Evolutionary conservation across 35 echinoderm and acorn worm genomes (phyloP).

Genomic region (Eucidaris tribuloides): DNA sequence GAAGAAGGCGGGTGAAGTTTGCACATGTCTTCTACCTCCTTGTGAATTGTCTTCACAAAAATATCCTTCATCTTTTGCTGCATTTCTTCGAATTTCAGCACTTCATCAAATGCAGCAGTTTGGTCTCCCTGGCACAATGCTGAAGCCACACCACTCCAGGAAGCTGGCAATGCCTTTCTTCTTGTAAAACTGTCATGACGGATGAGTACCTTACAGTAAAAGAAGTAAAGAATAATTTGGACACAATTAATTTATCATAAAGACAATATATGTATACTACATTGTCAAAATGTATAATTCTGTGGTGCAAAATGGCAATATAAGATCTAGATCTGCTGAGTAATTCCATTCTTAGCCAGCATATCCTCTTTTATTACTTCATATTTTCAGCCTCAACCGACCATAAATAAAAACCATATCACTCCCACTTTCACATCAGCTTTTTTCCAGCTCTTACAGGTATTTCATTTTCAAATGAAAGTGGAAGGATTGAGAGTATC

Average conservation of each 20-base stretch:
- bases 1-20: not conserved
- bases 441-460: too few relatives aligned
- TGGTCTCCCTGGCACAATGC: conserved; percentile 7
- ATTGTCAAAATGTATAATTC: too few relatives aligned
- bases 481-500: too few relatives aligned
- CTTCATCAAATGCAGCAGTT: not conserved
- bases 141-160: not conserved
- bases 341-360: too few relatives aligned
- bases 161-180: not conserved
- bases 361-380: too few relatives aligned
- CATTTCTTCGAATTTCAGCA: not conserved
- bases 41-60: not conserved
- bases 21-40: not conserved
- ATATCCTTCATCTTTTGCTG: not conserved
- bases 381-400: too few relatives aligned
- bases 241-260: not conserved
- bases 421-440: too few relatives aligned
- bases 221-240: not conserved
- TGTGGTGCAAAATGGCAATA: too few relatives aligned
- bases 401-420: too few relatives aligned
- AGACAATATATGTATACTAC: too few relatives aligned
- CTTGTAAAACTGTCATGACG: not conserved
- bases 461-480: too few relatives aligned
- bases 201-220: not conserved
- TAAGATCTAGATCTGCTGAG: too few relatives aligned